Conservation (phyloP, 2,888 invertebrate genomes). For the Metopia argyrocephala region DNA sequence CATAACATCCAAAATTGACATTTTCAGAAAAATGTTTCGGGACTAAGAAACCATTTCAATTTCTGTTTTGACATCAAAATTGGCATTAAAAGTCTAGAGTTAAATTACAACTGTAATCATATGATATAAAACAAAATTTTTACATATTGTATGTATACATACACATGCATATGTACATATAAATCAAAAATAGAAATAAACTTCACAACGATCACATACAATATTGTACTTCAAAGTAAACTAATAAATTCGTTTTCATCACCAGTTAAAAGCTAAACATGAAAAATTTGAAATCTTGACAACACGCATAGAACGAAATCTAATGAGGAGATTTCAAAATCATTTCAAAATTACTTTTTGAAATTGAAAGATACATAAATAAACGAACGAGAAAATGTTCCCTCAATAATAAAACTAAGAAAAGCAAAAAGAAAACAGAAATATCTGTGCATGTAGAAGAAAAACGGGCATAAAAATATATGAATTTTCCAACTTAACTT, state of each 20-base stretch:
- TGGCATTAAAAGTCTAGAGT: too few species aligned
- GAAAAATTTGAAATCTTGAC: conserved; percentile 7
- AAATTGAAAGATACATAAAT: conserved; percentile 61
- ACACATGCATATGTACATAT: conserved; percentile 11
- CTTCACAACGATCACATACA: conserved; percentile 18
- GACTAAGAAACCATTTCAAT: too few species aligned
- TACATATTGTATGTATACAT: conserved; percentile 21
- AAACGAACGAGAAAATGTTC: conserved; percentile 33
- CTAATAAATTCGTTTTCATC: conserved; percentile 17
- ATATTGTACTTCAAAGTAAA: conserved; percentile 32
- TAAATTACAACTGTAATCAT: too few species aligned
- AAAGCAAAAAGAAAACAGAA: conserved; percentile 5
- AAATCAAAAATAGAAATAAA: conserved; percentile 24
- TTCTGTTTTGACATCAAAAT: too few species aligned
- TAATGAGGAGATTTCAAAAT: conserved; percentile 52
- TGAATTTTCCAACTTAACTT: conserved; percentile 61
- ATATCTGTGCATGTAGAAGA: too few species aligned
- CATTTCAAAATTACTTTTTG: conserved; percentile 64
- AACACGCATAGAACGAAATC: neutral
- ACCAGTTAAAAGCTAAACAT: conserved; percentile 1
- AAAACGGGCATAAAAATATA: conserved; percentile 59
- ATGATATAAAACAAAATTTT: too few species aligned
- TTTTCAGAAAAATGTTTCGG: too few species aligned
- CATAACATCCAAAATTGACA: too few species aligned
- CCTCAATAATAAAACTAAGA: conserved; percentile 31